Percentiles rank a stretch among this genome's conserved stretches.
phyloP scores from a whole-genome alignment of 2,888 invertebrate genomes.

The Theodoxus fluviatilis region DNA sequence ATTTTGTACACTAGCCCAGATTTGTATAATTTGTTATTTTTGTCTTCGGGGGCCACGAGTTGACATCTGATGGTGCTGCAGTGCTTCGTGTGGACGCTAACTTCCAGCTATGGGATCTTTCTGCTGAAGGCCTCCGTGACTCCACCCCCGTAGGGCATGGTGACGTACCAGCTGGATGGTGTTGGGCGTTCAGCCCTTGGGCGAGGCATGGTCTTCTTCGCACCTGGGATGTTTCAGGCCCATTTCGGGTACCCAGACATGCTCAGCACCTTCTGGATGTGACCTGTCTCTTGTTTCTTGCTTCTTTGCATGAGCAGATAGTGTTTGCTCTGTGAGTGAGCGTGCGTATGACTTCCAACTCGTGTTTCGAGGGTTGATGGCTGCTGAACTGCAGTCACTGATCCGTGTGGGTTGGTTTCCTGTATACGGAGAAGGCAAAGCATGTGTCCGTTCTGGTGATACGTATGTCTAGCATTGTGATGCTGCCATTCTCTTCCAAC shows the following conservation, averaged over 20 bases:
- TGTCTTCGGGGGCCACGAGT: too few relatives aligned
- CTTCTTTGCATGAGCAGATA: background rate
- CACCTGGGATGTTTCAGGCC: background rate
- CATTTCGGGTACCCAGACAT: background rate
- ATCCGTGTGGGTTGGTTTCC: constrained; percentile 3
- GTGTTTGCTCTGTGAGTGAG: background rate
- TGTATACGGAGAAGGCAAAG: background rate
- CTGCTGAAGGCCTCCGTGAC: too few relatives aligned
- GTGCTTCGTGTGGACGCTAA: too few relatives aligned
- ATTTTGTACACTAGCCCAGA: too few relatives aligned
- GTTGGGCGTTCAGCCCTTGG: too few relatives aligned
- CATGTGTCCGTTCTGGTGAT: background rate
- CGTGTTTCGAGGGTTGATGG: constrained; percentile 1
- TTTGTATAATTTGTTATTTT: too few relatives aligned
- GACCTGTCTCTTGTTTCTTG: background rate
- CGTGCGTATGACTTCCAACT: background rate
- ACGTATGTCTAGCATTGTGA: background rate
- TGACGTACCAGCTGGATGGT: too few relatives aligned
- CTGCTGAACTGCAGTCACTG: constrained; percentile 1
- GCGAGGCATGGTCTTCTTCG: background rate
- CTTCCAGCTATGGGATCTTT: too few relatives aligned
- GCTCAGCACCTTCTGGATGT: constrained; percentile 1
- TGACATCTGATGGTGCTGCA: too few relatives aligned
- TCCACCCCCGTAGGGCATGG: too few relatives aligned
- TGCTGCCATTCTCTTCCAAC: background rate